Evolutionary conservation across 2,113 vertebrate species (phyloP).

Genomic region (Orycteropus afer): DNA sequence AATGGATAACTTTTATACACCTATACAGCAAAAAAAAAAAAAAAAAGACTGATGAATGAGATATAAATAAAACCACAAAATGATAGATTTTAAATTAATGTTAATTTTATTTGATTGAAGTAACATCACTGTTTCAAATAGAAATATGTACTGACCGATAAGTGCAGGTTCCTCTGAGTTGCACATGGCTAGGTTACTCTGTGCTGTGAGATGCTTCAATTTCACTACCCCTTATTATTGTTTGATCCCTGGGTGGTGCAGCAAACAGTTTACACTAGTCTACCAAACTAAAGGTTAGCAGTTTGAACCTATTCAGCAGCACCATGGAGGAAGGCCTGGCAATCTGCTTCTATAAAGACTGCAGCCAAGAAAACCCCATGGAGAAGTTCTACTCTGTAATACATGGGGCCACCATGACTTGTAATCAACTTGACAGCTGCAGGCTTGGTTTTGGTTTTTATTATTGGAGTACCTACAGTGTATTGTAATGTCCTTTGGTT

Average conservation of each 20-base stretch:
- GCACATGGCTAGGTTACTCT: background rate
- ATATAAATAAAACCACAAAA: background rate
- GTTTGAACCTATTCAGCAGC: too few species aligned
- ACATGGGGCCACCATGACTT: background rate
- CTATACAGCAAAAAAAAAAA: background rate
- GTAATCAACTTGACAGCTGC: background rate
- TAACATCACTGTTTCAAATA: background rate
- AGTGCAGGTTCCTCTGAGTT: background rate
- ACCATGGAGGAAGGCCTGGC: background rate
- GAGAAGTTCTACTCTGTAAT: background rate
- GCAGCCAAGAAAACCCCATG: background rate
- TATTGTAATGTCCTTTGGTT: background rate
- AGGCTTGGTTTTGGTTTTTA: background rate
- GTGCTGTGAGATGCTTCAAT: background rate
- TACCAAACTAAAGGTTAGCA: background rate
- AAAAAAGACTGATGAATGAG: background rate
- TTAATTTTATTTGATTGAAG: conserved; percentile 24
- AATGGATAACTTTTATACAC: background rate
- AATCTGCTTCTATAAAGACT: background rate
- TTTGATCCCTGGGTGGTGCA: background rate
- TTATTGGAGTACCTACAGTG: background rate
- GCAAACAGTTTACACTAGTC: background rate
- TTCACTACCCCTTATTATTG: background rate
- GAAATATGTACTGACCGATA: background rate
- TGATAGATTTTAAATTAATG: background rate